Percentiles rank a stretch among this genome's conserved stretches.
Conservation (phyloP, 2,888 invertebrate species). For the Cinara cedri region DNA sequence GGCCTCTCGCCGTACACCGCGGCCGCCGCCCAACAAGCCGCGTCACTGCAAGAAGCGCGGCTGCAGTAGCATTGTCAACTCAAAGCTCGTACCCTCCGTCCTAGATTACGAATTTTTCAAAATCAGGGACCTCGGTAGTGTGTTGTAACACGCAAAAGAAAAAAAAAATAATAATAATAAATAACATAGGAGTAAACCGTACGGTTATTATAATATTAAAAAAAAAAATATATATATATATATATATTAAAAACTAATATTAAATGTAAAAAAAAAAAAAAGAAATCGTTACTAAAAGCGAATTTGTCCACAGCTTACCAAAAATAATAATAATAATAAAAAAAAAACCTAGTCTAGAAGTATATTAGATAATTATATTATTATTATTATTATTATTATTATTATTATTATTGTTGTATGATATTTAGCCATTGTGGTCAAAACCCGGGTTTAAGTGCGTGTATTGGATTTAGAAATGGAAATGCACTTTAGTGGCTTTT, state of each 20-base stretch:
- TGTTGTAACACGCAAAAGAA: constrained; percentile 18
- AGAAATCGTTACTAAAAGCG: constrained; percentile 17
- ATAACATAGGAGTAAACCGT: constrained; percentile 20
- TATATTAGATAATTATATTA: constrained; percentile 44
- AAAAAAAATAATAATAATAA: constrained; percentile 16
- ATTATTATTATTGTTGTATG: background rate
- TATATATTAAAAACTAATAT: background rate
- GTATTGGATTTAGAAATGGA: constrained; percentile 15
- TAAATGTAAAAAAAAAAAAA: constrained; percentile 6
- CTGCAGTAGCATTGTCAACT: constrained; percentile 68
- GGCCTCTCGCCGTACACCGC: constrained; percentile 69
- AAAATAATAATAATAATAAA: too few relatives aligned
- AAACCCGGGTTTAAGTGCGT: background rate
- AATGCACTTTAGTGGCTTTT: constrained; percentile 35
- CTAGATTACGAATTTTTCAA: constrained; percentile 55
- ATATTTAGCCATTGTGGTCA: background rate
- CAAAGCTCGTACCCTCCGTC: constrained; percentile 55
- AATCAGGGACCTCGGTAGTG: constrained; percentile 55
- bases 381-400: background rate
- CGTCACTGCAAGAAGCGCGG: constrained; percentile 77
- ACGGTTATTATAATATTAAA: constrained; percentile 43
- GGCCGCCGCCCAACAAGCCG: constrained; percentile 70
- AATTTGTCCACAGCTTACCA: constrained; percentile 38
- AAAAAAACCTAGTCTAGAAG: constrained; percentile 9
- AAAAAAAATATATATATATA: background rate